Evolutionary conservation across 2,888 invertebrate genomes (phyloP).

Genomic region (Podotricha telesiphe): DNA sequence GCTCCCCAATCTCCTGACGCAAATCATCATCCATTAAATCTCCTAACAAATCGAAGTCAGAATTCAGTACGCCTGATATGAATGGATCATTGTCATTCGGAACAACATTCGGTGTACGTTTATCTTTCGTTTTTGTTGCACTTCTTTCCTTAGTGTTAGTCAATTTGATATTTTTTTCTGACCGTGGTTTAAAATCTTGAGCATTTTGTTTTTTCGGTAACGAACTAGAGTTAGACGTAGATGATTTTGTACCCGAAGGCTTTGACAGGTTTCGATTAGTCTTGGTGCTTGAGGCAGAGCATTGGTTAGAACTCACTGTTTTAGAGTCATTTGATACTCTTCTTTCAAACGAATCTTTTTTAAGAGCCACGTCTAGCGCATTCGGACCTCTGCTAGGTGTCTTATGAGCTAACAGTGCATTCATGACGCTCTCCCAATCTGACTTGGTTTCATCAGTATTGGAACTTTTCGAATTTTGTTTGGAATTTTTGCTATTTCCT

Average conservation of each 20-base stretch:
- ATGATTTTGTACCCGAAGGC: not conserved
- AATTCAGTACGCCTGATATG: slow-evolving; percentile 65
- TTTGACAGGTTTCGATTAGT: slow-evolving; percentile 22
- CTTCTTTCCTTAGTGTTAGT: slow-evolving; percentile 6
- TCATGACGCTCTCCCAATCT: slow-evolving; percentile 72
- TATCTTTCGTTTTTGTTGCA: slow-evolving; percentile 17
- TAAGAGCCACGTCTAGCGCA: slow-evolving; percentile 64
- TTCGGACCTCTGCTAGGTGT: slow-evolving; percentile 69
- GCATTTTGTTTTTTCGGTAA: not conserved
- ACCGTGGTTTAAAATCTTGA: slow-evolving; percentile 6
- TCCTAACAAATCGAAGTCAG: slow-evolving; percentile 74
- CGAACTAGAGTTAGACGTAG: not conserved
- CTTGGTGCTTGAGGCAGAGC: slow-evolving; percentile 14
- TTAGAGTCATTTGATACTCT: slow-evolving; percentile 48
- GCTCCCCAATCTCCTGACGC: slow-evolving; percentile 73
- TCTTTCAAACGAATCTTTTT: slow-evolving; percentile 56
- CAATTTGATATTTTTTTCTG: slow-evolving; percentile 12
- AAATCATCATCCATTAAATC: slow-evolving; percentile 77
- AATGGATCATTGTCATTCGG: slow-evolving; percentile 57
- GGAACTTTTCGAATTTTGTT: slow-evolving; percentile 25
- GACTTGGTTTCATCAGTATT: slow-evolving; percentile 21
- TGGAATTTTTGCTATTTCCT: slow-evolving; percentile 33
- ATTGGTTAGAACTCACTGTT: slow-evolving; percentile 36
- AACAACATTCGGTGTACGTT: slow-evolving; percentile 32
- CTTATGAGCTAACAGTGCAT: slow-evolving; percentile 66